Evolutionary conservation across 1,140 invertebrate genomes (phyloP), one percentile per base, ranked within the genome.

Genomic region (Drosophila watanabei): DNA sequence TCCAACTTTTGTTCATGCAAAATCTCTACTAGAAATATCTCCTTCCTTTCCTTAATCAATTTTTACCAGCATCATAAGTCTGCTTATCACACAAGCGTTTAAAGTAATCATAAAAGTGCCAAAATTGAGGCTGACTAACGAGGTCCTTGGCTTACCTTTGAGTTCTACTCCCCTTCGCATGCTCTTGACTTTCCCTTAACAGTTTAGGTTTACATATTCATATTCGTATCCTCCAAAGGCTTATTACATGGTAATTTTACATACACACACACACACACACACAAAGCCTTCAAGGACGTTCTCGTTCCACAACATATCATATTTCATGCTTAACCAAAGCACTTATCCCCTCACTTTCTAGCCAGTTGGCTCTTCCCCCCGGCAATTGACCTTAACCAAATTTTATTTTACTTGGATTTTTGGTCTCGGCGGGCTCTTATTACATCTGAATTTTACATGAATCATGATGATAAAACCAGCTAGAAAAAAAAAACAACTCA

Each of bases 381-480:
- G 11, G 51, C 64, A 49, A 35, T 72, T 54, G 65, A 58, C 52
- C 64, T 58, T 72, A 58, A 70, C 35, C 69, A 43, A 70, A 70
- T 70, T 70, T 33, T 54, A 68, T 68, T 54, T 45, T 35, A 49
- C 64, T 32, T 18, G 35, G 32, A 30, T 49, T 32, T 33, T 48
- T n/a, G 54, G 35, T 71, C 54, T 72, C 66, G 5, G 5, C 11
- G 66, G 45, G 37, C 54, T 56, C 35, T 71, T 51, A 72, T 72
- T 73, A 51, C 46, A 59, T 46, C 30, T 72, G 54, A 37, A 73
- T 73, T 73, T 72, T 71, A 60, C 52, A 72, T 60, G 70, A 52
- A 24, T 33, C 35, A 41, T 43, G 16, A 16, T 30, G 13, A 28
- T 66, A 56, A 24, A 56, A n/a, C 33, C 20, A 0, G 1, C 33